These are phyloP conservation scores for Julus scandinavius DNA, from an alignment of 2,888 invertebrate genomes.

Conservation along the genomic window DNA sequence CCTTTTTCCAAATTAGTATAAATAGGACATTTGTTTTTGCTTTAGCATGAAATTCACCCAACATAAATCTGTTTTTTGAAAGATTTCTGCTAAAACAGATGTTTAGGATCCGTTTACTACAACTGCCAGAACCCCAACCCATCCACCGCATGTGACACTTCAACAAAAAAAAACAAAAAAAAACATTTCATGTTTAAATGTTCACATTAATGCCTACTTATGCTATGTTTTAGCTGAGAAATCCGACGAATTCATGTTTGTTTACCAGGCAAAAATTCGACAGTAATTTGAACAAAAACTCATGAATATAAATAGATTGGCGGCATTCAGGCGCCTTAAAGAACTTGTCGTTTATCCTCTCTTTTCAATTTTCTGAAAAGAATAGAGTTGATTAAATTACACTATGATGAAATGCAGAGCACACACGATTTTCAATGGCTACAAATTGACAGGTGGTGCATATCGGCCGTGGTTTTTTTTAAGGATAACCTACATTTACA, in stretches of 20 bases:
- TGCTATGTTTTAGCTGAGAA: neutral
- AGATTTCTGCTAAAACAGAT: neutral
- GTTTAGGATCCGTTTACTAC: neutral
- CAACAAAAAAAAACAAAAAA: neutral
- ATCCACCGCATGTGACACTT: neutral
- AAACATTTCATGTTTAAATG: neutral
- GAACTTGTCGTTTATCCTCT: neutral
- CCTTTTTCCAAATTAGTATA: neutral
- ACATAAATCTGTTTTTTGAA: neutral
- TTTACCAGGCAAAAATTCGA: neutral
- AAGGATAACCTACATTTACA: neutral
- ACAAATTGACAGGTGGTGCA: constrained; percentile 6
- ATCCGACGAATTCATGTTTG: neutral
- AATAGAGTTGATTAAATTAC: constrained; percentile 11
- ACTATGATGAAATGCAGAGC: neutral
- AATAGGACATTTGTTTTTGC: neutral
- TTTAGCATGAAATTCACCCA: neutral
- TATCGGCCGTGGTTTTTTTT: neutral
- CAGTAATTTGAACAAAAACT: neutral
- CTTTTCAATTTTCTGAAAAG: neutral
- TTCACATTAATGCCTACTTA: neutral
- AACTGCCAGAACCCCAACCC: neutral
- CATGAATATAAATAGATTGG: neutral
- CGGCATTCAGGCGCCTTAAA: neutral
- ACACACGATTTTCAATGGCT: neutral